A percentile compares a stretch with the other conserved stretches of the same genome.
These are phyloP conservation scores for Diuraphis noxia DNA, from an alignment of 1,140 invertebrate genomes.

Conservation along the genomic window DNA sequence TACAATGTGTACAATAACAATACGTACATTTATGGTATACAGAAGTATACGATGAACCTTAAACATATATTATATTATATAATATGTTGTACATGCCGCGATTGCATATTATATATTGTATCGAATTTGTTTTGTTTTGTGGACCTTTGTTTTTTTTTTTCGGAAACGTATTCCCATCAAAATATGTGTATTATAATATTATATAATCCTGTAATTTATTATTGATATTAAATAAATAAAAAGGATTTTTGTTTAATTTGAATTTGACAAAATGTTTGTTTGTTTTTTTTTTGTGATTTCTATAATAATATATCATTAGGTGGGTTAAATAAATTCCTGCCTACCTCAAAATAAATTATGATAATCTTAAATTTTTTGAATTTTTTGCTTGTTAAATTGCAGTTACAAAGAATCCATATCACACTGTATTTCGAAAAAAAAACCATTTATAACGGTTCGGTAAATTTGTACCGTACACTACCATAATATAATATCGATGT, in stretches of 20 bases:
- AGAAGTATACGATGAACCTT: background rate
- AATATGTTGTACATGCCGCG: background rate
- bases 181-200: background rate
- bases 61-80: background rate
- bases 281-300: background rate
- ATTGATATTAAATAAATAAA: background rate
- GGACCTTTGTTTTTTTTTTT: background rate
- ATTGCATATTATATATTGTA: background rate
- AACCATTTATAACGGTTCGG: background rate
- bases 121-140: slow-evolving; percentile 3
- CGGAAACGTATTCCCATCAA: background rate
- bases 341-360: no score
- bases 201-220: background rate
- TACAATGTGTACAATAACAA: background rate
- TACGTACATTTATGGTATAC: background rate
- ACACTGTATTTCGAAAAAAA: background rate
- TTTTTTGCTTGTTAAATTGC: no score
- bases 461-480: background rate
- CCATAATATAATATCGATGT: background rate
- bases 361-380: no score
- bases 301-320: no score
- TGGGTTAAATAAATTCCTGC: background rate
- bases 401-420: background rate
- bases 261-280: background rate
- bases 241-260: background rate